Base-by-base conservation (phyloP, 2,888 invertebrate genomes). In the Drosophila borborema region DNA sequence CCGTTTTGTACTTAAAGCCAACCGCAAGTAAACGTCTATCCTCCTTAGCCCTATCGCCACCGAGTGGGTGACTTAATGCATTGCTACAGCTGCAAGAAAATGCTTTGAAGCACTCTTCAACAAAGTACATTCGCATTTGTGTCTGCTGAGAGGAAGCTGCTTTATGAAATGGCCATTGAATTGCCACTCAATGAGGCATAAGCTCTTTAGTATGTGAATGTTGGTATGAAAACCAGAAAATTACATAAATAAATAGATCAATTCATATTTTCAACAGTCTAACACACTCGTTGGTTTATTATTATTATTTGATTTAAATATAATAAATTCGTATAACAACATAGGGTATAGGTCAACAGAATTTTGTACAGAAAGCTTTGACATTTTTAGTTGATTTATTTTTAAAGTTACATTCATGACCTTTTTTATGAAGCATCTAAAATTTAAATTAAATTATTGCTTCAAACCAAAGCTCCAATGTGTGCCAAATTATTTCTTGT, bases 1-100 rank as follows among this genome's bases (percentile, higher is more conserved):
- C 77, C 77, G 83, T 53, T 77, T 77, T 74, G 80, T 63, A 71
- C 82, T 74, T 75, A 70, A 73, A 71, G 72, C 62, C 71, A 77
- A 63, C 75, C 83, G 45, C 73, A 78, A 62, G 49, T 38, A 40
- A 41, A 10, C 18, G n/a, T 2, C 18, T 43, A 5, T 0, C 5
- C 49, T 34, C 3, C 34, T 34, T 14, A 34, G 3, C 55, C 16
- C 40, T 20, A 3, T 7, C 16, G 6, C 28, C 16, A 6, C 8
- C 23, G 23, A n/a, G 40, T 54, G 54, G 53, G n/a, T 55, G 54
- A 63, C 63, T 67, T 55, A 48, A 63, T 67, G 53, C 62, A 59
- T 46, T 64, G 60, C n/a, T n/a, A 28, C 28, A n/a, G 46, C 14
- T 54, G 51, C 23, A 54, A 10, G 48, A 38, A 58, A 60, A 18